Evolutionary conservation across 2,888 invertebrate genomes (phyloP).

Genomic region (Eurois occulta): DNA sequence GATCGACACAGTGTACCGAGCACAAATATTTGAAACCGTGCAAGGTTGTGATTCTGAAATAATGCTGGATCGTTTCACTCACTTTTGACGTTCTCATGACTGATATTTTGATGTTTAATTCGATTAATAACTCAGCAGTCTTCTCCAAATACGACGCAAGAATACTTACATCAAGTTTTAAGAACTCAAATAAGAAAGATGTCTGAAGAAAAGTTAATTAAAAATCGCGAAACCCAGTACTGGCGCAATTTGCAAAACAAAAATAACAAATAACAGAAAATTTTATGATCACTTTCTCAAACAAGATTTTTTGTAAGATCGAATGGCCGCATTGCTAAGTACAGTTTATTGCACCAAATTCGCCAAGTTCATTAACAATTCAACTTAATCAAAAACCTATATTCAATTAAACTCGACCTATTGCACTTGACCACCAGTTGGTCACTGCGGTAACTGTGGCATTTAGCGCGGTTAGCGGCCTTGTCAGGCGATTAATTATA

Average conservation of each 20-base stretch:
- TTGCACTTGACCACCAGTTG: constrained; percentile 30
- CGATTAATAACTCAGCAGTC: not conserved
- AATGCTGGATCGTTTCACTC: constrained; percentile 70
- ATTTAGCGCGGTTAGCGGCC: constrained; percentile 31
- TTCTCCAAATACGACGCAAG: not conserved
- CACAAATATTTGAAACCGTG: constrained; percentile 86
- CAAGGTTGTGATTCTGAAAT: constrained; percentile 80
- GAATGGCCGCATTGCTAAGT: not conserved
- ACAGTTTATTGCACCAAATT: not conserved
- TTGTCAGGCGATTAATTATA: constrained; percentile 57
- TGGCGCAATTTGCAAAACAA: no score
- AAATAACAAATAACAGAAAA: not conserved
- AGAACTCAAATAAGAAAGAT: not conserved
- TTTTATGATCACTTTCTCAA: not conserved
- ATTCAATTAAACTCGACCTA: not conserved
- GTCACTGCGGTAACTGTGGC: constrained; percentile 45
- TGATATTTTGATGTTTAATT: not conserved
- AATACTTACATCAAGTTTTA: not conserved
- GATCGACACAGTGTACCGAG: constrained; percentile 75
- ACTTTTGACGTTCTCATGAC: constrained; percentile 59
- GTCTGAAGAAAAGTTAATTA: not conserved
- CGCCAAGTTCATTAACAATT: not conserved
- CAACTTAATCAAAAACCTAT: not conserved
- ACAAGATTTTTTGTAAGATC: not conserved
- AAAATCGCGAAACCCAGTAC: not conserved